phyloP scores from a whole-genome alignment of 2,113 vertebrate genomes.

The Xiphias gladius region DNA sequence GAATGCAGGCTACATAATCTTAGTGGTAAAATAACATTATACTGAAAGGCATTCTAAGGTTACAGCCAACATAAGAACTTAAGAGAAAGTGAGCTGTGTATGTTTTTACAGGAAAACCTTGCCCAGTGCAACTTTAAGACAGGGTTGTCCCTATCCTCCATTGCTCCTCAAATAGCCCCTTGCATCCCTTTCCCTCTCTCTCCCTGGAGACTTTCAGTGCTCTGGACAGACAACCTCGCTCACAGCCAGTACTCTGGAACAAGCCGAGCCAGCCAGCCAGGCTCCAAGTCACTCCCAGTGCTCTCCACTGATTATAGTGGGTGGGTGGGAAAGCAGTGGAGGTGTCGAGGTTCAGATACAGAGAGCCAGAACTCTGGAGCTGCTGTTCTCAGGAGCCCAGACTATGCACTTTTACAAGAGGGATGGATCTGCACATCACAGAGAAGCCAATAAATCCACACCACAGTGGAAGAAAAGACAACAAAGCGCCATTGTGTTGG shows the following conservation, averaged over 20 bases:
- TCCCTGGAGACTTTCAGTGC: constrained; percentile 48
- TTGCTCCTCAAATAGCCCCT: constrained; percentile 49
- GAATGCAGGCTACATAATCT: background rate
- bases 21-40: background rate
- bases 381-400: constrained; percentile 45
- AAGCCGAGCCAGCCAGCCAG: constrained; percentile 68
- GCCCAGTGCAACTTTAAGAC: constrained; percentile 11
- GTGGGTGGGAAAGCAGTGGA: constrained; percentile 45
- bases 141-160: constrained; percentile 33
- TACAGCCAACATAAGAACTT: background rate
- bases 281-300: constrained; percentile 58
- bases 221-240: constrained; percentile 74
- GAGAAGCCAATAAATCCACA: constrained; percentile 68
- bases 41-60: background rate
- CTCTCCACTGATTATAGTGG: constrained; percentile 70
- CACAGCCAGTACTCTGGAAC: constrained; percentile 60
- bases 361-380: constrained; percentile 54
- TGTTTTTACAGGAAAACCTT: constrained; percentile 38
- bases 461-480: constrained; percentile 55
- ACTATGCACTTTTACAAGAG: constrained; percentile 60
- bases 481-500: constrained; percentile 53
- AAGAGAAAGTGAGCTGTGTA: constrained; percentile 1
- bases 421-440: constrained; percentile 55
- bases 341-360: constrained; percentile 51
- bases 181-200: constrained; percentile 15